A percentile compares a stretch with the other conserved stretches of the same genome.
These are phyloP conservation scores for Otocyon megalotis DNA, from an alignment of 2,113 vertebrate genomes.

Conservation along the genomic window DNA sequence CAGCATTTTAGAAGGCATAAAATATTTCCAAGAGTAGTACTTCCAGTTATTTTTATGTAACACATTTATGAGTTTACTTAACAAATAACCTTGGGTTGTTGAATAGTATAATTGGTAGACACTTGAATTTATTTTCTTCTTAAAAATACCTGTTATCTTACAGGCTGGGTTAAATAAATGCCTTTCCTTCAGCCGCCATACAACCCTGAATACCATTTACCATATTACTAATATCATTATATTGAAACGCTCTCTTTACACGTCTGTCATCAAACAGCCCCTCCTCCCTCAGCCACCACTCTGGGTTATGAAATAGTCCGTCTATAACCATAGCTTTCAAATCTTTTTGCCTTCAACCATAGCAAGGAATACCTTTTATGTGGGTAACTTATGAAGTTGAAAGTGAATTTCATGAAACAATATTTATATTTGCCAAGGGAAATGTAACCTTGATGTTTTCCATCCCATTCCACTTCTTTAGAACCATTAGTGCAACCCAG, in stretches of 20 bases:
- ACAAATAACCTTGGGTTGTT: neutral
- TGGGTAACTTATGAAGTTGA: constrained; percentile 2
- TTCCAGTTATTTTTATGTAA: constrained; percentile 23
- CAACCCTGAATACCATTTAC: neutral
- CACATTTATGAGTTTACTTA: neutral
- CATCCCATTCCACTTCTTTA: neutral
- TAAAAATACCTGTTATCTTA: neutral
- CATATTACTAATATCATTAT: neutral
- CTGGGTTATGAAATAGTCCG: neutral
- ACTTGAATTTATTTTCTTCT: constrained; percentile 39
- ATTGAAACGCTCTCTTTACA: neutral
- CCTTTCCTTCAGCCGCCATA: neutral
- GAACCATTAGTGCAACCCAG: neutral
- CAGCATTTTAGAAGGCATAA: constrained; percentile 8
- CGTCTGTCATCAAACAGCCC: neutral
- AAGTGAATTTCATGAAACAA: constrained; percentile 50
- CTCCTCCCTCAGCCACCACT: neutral
- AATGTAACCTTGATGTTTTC: neutral
- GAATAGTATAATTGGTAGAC: neutral
- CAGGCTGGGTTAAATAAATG: neutral
- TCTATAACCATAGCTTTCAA: neutral
- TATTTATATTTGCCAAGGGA: neutral
- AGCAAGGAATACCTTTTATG: neutral
- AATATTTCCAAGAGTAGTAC: constrained; percentile 12
- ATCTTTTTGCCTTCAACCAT: constrained; percentile 13